Base-by-base conservation (phyloP, 2,888 invertebrate species). In the Rosalia funebris region DNA sequence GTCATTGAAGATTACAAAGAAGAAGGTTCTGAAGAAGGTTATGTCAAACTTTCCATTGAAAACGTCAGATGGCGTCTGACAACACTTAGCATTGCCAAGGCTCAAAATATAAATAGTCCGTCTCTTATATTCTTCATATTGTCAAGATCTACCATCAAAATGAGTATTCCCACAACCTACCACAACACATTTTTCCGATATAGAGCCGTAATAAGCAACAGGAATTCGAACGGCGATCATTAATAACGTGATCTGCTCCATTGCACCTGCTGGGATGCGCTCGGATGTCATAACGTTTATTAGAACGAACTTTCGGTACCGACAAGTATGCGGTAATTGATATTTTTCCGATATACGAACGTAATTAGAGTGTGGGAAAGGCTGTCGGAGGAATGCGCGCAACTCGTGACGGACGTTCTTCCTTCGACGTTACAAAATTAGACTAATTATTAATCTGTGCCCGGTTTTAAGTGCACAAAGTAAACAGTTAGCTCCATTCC, bases 401-500 rank as follows among this genome's bases (percentile, higher is more conserved):
- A 14, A 1, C 32, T n/a, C 36, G 36, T 37, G 32, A 36, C 36
- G 16, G 14, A 25, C 46, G 15, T 14, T 31, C 16, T 46, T 46
- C 46, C 17, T n/a, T 34, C 34, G 11, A 19, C 48, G 15, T 37
- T 37, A 32, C n/a, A 17, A 48, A 48, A 48, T 36, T 32, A 37
- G 10, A 34, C 17, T 48, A 48, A 48, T 48, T 53, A 20, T 41
- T 53, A 53, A 53, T 53, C 42, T 53, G 15, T 53, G 53, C 42
- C 41, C 36, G 17, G 17, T 48, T 48, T 48, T 48, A n/a, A 44
- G 42, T 53, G 34, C 37, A 53, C 53, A 19, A 53, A 53, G 34
- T 53, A 53, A 53, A 53, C 53, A 53, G 53, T 53, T 53, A 53
- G 19, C 36, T 31, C 14, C 42, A 42, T 17, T 53, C 16, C 42